Evolutionary conservation across 2,113 vertebrate genomes (phyloP), one percentile per base, ranked within the genome.

Genomic region (Heteronetta atricapilla): DNA sequence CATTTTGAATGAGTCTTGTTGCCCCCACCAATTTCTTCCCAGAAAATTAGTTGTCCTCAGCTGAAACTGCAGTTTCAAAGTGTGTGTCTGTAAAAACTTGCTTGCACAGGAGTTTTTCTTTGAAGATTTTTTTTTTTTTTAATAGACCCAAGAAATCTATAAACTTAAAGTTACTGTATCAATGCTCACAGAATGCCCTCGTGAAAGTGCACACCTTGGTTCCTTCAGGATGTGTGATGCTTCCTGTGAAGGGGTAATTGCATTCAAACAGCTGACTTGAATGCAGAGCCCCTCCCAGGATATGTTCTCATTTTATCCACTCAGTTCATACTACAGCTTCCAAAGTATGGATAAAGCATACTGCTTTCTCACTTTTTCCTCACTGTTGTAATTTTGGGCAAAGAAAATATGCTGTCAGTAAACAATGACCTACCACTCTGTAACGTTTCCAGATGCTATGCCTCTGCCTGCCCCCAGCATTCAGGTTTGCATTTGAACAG

Each of bases 391-490:
- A 18, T 63, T 50, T n/a, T 78, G n/a, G 59, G 33, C 40, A 63
- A 63, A 40, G 44, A 48, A 78, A 33, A 63, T 74, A 48, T 20
- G 16, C 16, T 19, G 12, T 53, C 48, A 33, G 17, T 79, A 64
- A 31, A 64, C 62, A 48, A 44, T 84, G 82, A 80, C 26, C 5
- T 50, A 12, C 53, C 13, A 36, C 21, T 5, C 14, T 34, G 44
- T 48, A 19, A 63, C 72, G 46, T 53, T 55, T 55, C 29, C 34
- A 56, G n/a, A 36, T 6, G 22, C 11, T 13, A 48, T 14, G 14
- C 14, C n/a, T 67, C 40, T 3, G 0, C 1, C 0, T 56, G 34
- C 15, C 42, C 38, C 60, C 2, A 0, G 12, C 78, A 12, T 26
- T 58, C 1, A 3, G 8, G 15, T 56, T 38, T 78, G 34, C 3